A percentile compares a stretch with the other conserved stretches of the same genome.
Conservation (phyloP, 2,797 vertebrate species). For the Sebastes steindachneri region DNA sequence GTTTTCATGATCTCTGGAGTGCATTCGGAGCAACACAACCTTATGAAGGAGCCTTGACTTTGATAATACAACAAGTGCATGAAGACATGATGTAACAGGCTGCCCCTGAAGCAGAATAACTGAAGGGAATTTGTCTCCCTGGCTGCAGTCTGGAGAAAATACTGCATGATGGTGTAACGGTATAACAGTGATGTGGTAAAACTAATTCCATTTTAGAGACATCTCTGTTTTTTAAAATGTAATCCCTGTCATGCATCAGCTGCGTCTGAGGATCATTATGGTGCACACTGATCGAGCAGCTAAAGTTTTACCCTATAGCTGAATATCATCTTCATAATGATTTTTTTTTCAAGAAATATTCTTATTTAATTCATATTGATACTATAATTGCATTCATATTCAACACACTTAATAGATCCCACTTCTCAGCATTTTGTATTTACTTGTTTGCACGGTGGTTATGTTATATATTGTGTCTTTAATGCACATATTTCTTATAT, state of each 20-base stretch:
- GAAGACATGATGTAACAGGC: conserved; percentile 38
- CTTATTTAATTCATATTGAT: no score
- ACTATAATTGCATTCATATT: no score
- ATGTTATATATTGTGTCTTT: no score
- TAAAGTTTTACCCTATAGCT: not conserved
- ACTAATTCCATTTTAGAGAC: not conserved
- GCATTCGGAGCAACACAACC: not conserved
- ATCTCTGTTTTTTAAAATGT: not conserved
- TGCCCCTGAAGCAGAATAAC: conserved; percentile 4
- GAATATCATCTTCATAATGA: not conserved
- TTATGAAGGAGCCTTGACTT: conserved; percentile 1
- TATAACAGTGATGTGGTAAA: not conserved
- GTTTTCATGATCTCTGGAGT: conserved; percentile 7
- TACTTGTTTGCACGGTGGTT: no score
- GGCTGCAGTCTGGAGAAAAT: conserved; percentile 17
- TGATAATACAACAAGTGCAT: not conserved
- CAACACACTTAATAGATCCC: no score
- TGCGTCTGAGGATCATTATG: not conserved
- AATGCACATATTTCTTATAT: no score
- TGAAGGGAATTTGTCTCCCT: not conserved
- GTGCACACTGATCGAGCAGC: not conserved
- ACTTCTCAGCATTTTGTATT: no score
- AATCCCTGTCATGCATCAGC: not conserved
- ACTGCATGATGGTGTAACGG: not conserved
- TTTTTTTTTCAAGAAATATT: no score